Evolutionary conservation across 2,797 vertebrate genomes (phyloP).

Genomic region (Eutrigla gurnardus): DNA sequence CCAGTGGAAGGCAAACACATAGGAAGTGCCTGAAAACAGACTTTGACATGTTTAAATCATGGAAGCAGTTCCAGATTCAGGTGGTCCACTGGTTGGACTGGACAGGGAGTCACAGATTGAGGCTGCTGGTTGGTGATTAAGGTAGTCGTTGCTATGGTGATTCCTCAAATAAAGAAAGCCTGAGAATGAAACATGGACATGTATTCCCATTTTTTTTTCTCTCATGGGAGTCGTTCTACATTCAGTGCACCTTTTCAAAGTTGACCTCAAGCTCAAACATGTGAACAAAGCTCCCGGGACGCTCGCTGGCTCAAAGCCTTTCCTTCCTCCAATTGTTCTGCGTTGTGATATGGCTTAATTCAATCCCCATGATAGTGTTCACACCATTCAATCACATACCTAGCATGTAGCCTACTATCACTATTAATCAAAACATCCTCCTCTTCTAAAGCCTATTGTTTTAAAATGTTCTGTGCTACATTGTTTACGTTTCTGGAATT

Average conservation of each 20-base stretch:
- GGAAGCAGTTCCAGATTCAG: background rate
- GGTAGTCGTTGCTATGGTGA: constrained; percentile 46
- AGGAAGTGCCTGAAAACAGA: background rate
- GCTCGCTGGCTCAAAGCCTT: constrained; percentile 41
- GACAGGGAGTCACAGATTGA: background rate
- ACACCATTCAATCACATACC: constrained; percentile 37
- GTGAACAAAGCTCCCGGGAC: constrained; percentile 47
- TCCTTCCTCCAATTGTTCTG: constrained; percentile 78
- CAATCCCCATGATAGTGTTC: constrained; percentile 33
- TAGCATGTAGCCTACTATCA: constrained; percentile 4
- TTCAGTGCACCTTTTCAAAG: constrained; percentile 48
- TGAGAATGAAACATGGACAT: constrained; percentile 40
- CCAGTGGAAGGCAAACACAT: background rate
- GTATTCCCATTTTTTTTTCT: background rate
- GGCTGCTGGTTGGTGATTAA: constrained; percentile 10
- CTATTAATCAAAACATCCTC: constrained; percentile 25
- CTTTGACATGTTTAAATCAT: background rate
- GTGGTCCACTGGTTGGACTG: background rate
- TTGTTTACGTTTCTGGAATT: background rate
- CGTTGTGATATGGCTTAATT: constrained; percentile 57
- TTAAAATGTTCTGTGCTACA: background rate
- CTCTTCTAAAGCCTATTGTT: background rate
- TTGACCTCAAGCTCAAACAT: constrained; percentile 53
- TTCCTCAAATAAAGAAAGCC: constrained; percentile 35
- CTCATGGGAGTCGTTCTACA: constrained; percentile 38